Conservation (phyloP, 1,140 invertebrate genomes). For the Amyelois transitella region DNA sequence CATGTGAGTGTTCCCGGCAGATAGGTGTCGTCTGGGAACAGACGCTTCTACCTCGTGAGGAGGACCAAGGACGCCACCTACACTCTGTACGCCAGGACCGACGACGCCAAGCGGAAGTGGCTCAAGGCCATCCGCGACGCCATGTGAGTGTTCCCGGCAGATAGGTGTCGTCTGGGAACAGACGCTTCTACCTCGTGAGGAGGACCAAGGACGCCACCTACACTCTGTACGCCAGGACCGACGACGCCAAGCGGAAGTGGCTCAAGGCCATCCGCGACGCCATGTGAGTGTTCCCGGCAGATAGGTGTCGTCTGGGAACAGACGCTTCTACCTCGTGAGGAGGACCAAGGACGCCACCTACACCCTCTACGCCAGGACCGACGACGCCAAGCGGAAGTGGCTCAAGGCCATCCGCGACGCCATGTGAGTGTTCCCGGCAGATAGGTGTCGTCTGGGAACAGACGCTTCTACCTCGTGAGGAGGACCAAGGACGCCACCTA, state of each 20-base stretch:
- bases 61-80: conserved; percentile 82
- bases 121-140: conserved; percentile 93
- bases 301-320: background rate
- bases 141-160: conserved; percentile 81
- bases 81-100: conserved; percentile 92
- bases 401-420: conserved; percentile 93
- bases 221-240: conserved; percentile 92
- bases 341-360: conserved; percentile 82
- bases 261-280: conserved; percentile 93
- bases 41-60: background rate
- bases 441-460: background rate
- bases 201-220: conserved; percentile 82
- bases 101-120: conserved; percentile 92
- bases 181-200: background rate
- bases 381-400: conserved; percentile 92
- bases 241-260: conserved; percentile 92
- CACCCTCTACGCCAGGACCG: conserved; percentile 92
- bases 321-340: background rate
- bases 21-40: background rate
- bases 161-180: background rate
- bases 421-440: conserved; percentile 81
- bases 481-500: background rate
- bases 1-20: conserved; percentile 81
- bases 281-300: conserved; percentile 81
- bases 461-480: background rate